Evolutionary conservation across 2,888 invertebrate genomes (phyloP), one percentile per base, ranked within the genome.

Genomic region (Glyphotaelius pellucidus): DNA sequence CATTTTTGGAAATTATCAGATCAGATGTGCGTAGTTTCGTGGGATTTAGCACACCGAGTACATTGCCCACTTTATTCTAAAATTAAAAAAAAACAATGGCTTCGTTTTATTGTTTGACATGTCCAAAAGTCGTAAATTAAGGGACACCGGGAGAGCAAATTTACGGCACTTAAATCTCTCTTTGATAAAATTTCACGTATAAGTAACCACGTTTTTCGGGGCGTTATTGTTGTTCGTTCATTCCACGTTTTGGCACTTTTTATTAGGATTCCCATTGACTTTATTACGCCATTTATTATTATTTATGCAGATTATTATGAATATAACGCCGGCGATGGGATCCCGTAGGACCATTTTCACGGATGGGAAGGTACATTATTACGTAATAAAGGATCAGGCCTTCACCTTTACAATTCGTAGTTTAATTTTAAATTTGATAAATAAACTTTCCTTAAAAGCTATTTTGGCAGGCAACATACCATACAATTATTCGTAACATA

Each of bases 141-240:
- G n/a, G 38, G 42, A 42, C 86, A 35, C 35, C 42, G 30, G 86
- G 86, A 86, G 42, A n/a, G 86, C 30, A 86, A 38, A 86, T 86
- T 86, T 86, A 86, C 86, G 86, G 86, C 42, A 42, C 38, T 86
- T 86, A 38, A 86, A 86, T 30, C 42, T 30, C 42, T 30, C 86
- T 86, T 86, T 86, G 86, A 86, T 86, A 42, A 86, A 86, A 86
- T 42, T 86, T 86, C 86, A 86, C 86, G 86, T 86, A 86, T 86
- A 86, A 86, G 86, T 35, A 67, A 86, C 38, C n/a, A 42, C 42
- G 67, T 67, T 67, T 86, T 86, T 86, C 42, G 38, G 30, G 14
- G 32, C 83, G 86, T 86, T 86, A 67, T 67, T 67, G 67, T 67
- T 67, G 67, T 86, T 86, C 30, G 30, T 86, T 42, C 86, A 47